Evolutionary conservation across 2,113 vertebrate genomes (phyloP).

Genomic region (Balaeniceps rex): DNA sequence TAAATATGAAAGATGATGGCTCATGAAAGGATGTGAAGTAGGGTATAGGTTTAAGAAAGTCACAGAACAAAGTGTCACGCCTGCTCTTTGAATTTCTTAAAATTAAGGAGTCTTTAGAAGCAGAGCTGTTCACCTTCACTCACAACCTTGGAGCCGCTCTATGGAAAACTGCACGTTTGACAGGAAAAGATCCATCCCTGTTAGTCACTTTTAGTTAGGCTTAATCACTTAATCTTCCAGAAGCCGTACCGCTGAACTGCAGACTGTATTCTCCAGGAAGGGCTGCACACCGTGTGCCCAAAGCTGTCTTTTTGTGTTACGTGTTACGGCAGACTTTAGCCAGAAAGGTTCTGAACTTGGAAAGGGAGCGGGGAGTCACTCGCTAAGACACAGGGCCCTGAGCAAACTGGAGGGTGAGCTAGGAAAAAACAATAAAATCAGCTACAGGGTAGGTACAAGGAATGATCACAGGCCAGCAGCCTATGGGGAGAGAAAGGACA

Average conservation of each 20-base stretch:
- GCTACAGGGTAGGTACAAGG: slow-evolving; percentile 28
- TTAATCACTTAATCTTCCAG: slow-evolving; percentile 44
- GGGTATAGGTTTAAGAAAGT: slow-evolving; percentile 69
- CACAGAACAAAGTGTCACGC: slow-evolving; percentile 69
- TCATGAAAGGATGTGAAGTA: slow-evolving; percentile 70
- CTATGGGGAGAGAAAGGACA: slow-evolving; percentile 23
- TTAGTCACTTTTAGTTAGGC: slow-evolving; percentile 50
- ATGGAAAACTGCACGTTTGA: not conserved
- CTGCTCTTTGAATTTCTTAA: slow-evolving; percentile 74
- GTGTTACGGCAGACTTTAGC: not conserved
- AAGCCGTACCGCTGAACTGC: not conserved
- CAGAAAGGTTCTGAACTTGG: slow-evolving; percentile 55
- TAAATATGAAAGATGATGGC: slow-evolving; percentile 72
- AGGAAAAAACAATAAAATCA: slow-evolving; percentile 52
- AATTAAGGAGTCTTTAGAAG: slow-evolving; percentile 73
- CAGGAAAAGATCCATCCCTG: slow-evolving; percentile 45
- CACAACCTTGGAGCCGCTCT: slow-evolving; percentile 68
- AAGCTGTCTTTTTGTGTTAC: slow-evolving; percentile 49
- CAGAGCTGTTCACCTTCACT: slow-evolving; percentile 68
- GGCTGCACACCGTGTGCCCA: not conserved
- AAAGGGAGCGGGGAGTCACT: not conserved
- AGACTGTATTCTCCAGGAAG: not conserved
- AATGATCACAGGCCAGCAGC: not conserved
- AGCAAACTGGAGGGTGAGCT: slow-evolving; percentile 24
- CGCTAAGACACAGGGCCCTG: not conserved